Evolutionary conservation across 2,797 vertebrate genomes (phyloP).

Genomic region (Microcaecilia unicolor): DNA sequence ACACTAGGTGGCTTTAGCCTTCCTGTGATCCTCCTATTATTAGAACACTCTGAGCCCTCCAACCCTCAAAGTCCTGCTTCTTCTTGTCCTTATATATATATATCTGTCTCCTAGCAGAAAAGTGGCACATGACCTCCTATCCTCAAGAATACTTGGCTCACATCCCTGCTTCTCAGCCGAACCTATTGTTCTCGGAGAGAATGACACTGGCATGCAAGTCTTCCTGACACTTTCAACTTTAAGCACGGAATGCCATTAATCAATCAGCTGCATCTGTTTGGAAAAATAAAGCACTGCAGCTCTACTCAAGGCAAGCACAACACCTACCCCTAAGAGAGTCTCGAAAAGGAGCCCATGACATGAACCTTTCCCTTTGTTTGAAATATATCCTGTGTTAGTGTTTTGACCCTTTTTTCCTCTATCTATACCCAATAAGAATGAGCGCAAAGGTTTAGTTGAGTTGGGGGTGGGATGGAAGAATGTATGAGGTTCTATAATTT

Average conservation of each 20-base stretch:
- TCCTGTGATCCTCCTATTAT: constrained; percentile 60
- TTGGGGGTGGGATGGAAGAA: too few species aligned
- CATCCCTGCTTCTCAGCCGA: constrained; percentile 48
- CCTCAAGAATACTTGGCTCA: constrained; percentile 58
- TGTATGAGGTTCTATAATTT: constrained; percentile 9
- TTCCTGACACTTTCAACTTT: constrained; percentile 73
- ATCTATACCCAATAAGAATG: constrained; percentile 5
- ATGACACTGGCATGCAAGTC: constrained; percentile 51
- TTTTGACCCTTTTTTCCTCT: too few species aligned
- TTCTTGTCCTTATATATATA: constrained; percentile 42
- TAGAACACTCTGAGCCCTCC: constrained; percentile 48
- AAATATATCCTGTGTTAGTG: too few species aligned
- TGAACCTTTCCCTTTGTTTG: constrained; percentile 43
- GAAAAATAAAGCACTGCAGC: constrained; percentile 57
- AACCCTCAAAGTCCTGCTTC: constrained; percentile 45
- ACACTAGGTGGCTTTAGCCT: constrained; percentile 67
- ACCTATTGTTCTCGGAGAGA: constrained; percentile 57
- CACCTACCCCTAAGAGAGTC: constrained; percentile 58
- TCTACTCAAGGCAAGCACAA: constrained; percentile 56
- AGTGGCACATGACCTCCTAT: constrained; percentile 56
- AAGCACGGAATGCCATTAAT: constrained; percentile 65
- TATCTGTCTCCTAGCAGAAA: constrained; percentile 56
- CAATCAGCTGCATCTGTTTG: constrained; percentile 66
- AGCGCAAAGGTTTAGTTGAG: too few species aligned
- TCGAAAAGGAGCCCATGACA: constrained; percentile 26